Conservation (phyloP, 2,797 vertebrate genomes). For the Tokudaia muenninki region DNA sequence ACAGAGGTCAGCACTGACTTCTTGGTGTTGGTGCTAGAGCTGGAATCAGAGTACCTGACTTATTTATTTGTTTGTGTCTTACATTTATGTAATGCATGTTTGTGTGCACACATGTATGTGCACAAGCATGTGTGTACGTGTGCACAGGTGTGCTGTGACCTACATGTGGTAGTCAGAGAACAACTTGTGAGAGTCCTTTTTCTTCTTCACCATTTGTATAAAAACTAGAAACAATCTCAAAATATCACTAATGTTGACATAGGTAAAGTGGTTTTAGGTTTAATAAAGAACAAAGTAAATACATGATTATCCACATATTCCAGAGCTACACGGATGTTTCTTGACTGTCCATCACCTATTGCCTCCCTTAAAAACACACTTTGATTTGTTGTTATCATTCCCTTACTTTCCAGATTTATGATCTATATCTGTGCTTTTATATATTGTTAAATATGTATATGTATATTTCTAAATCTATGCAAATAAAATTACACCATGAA, state of each 20-base stretch:
- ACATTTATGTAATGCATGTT: neutral
- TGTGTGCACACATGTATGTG: no score
- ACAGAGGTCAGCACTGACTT: neutral
- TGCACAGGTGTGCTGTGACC: neutral
- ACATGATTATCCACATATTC: neutral
- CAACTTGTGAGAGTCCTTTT: neutral
- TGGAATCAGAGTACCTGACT: no score
- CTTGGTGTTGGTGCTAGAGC: neutral
- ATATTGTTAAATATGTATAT: neutral
- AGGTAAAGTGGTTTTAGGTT: neutral
- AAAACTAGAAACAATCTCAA: conserved; percentile 12
- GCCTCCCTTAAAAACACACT: neutral
- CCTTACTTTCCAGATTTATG: neutral
- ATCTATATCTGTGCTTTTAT: neutral
- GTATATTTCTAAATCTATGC: neutral
- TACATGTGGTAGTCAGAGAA: neutral
- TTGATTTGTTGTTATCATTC: neutral
- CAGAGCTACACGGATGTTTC: neutral
- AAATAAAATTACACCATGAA: neutral
- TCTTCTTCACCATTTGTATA: neutral
- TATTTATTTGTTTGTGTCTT: neutral
- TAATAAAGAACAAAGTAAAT: neutral
- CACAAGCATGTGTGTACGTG: neutral
- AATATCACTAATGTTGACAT: neutral
- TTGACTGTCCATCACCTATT: neutral